Evolutionary conservation across 2,797 vertebrate genomes (phyloP).

Genomic region (Syngnathus acus): DNA sequence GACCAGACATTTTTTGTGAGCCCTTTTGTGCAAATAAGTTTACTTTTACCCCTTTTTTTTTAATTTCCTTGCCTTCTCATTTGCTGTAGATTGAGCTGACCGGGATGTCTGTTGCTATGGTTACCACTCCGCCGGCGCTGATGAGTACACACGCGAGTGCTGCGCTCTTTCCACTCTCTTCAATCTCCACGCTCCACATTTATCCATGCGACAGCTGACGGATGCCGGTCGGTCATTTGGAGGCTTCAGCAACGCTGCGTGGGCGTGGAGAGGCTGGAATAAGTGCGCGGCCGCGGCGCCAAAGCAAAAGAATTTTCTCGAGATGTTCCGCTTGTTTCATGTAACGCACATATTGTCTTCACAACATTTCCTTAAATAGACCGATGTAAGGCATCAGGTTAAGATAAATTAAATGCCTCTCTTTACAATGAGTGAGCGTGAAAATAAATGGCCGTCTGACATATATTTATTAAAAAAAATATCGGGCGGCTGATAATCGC

Average conservation of each 20-base stretch:
- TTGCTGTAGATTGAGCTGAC: background rate
- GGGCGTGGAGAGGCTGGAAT: background rate
- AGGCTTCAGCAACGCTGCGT: background rate
- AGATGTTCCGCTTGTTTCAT: background rate
- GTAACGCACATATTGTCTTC: background rate
- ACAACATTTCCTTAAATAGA: background rate
- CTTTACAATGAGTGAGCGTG: too few species aligned
- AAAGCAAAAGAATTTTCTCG: background rate
- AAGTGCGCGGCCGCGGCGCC: background rate
- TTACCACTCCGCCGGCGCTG: background rate
- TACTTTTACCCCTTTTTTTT: background rate
- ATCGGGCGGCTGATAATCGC: too few species aligned
- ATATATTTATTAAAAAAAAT: too few species aligned
- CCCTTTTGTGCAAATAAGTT: background rate
- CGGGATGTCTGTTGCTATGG: constrained; percentile 2
- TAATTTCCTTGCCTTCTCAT: background rate
- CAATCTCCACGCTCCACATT: background rate
- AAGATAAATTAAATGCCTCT: background rate
- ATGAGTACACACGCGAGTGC: background rate
- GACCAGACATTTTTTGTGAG: background rate
- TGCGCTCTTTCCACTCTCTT: background rate
- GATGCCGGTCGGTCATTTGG: background rate
- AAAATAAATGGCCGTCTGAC: too few species aligned
- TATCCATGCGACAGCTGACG: background rate
- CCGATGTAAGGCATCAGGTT: background rate